phyloP scores from a whole-genome alignment of 2,113 vertebrate species.

The Notiomystis cincta region DNA sequence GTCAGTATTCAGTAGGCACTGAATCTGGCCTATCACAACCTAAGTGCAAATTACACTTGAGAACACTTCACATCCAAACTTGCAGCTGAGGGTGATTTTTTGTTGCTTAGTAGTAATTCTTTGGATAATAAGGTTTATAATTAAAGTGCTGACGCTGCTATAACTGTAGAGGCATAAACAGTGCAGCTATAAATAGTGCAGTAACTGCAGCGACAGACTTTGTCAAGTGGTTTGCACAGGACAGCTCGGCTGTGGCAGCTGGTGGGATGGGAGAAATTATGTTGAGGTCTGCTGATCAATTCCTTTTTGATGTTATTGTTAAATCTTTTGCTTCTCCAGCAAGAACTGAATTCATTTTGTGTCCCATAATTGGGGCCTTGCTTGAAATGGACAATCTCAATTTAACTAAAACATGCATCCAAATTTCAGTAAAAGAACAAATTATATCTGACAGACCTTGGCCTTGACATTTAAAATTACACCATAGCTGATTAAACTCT shows the following conservation, averaged over 20 bases:
- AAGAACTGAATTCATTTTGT: conserved; percentile 38
- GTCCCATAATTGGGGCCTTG: neutral
- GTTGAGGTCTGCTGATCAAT: conserved; percentile 56
- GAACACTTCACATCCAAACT: conserved; percentile 26
- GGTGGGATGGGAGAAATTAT: conserved; percentile 43
- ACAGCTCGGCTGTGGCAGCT: conserved; percentile 30
- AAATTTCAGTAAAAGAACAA: conserved; percentile 57
- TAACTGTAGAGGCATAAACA: conserved; percentile 54
- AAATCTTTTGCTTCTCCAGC: conserved; percentile 35
- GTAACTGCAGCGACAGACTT: conserved; percentile 47
- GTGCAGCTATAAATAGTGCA: conserved; percentile 53
- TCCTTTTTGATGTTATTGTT: conserved; percentile 44
- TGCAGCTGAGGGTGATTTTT: conserved; percentile 43
- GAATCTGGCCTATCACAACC: neutral
- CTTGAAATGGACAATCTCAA: conserved; percentile 50
- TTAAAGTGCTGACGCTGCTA: conserved; percentile 66
- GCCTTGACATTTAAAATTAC: conserved; percentile 53
- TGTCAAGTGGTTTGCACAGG: conserved; percentile 25
- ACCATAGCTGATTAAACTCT: conserved; percentile 10
- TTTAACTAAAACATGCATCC: conserved; percentile 43
- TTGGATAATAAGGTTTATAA: conserved; percentile 60
- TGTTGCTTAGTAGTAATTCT: conserved; percentile 50
- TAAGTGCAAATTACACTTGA: neutral
- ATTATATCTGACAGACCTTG: conserved; percentile 51
- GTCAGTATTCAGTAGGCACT: neutral